Conservation (phyloP, 2,888 invertebrate species). For the Dicranocentrus wangi region DNA sequence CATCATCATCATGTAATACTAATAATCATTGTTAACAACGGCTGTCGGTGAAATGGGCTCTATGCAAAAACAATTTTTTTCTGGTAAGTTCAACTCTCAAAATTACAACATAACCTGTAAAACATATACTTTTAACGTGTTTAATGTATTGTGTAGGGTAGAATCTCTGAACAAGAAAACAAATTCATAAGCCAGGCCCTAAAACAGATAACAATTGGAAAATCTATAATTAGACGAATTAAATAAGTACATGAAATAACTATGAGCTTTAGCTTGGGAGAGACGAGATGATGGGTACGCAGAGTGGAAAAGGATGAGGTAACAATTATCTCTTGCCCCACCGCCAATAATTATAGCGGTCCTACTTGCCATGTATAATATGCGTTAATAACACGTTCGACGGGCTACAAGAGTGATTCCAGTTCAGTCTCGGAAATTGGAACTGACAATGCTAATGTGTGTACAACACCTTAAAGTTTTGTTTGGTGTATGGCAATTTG, state of each 20-base stretch:
- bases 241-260: constrained; percentile 33
- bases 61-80: constrained; percentile 25
- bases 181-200: constrained; percentile 38
- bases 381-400: constrained; percentile 49
- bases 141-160: constrained; percentile 9
- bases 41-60: neutral
- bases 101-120: neutral
- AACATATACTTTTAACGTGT: neutral
- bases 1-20: neutral
- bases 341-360: constrained; percentile 48
- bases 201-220: constrained; percentile 49
- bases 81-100: neutral
- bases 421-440: constrained; percentile 32
- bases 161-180: neutral
- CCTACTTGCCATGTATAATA: constrained; percentile 13
- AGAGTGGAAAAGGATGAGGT: constrained; percentile 24
- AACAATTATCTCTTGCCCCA: constrained; percentile 63
- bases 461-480: constrained; percentile 27
- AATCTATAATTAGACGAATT: constrained; percentile 54
- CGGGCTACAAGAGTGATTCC: constrained; percentile 44
- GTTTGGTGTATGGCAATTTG: neutral
- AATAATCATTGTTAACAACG: constrained; percentile 9
- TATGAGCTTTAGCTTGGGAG: neutral
- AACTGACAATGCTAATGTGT: constrained; percentile 38
- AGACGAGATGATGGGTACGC: neutral